A percentile compares a stretch with the other conserved stretches of the same genome.
Evolutionary conservation across 2,113 vertebrate species (phyloP).

Genomic region (Piprites chloris): DNA sequence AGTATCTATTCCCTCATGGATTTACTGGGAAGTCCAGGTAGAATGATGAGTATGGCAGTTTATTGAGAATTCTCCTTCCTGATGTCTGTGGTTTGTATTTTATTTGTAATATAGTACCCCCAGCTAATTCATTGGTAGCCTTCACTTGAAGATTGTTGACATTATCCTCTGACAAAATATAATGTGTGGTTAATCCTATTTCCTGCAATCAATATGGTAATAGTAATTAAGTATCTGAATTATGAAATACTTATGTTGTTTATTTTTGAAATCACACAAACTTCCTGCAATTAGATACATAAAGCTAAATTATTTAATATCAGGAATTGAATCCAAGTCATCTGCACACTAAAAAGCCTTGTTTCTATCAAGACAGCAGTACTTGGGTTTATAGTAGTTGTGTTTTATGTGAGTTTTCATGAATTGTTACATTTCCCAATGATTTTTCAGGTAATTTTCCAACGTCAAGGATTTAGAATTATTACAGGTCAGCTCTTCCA

Average conservation of each 20-base stretch:
- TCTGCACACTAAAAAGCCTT: neutral
- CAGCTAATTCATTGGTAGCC: constrained; percentile 8
- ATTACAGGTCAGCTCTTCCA: neutral
- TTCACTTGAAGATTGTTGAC: neutral
- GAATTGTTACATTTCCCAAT: neutral
- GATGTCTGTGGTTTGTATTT: neutral
- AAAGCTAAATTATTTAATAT: constrained; percentile 51
- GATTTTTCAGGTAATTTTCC: neutral
- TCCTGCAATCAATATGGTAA: constrained; percentile 60
- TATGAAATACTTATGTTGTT: constrained; percentile 53
- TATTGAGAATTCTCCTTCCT: neutral
- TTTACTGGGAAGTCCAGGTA: neutral
- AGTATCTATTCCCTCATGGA: neutral
- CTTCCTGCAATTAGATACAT: constrained; percentile 60
- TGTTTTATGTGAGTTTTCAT: neutral
- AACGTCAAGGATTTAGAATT: neutral
- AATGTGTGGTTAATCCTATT: constrained; percentile 41
- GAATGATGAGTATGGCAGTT: neutral
- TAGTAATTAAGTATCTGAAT: constrained; percentile 61
- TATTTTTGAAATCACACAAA: constrained; percentile 35
- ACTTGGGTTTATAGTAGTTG: neutral
- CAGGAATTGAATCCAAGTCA: neutral
- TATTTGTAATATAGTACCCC: neutral
- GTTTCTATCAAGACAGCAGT: neutral
- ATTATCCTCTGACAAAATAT: constrained; percentile 11